Conservation (phyloP, 2,113 vertebrate genomes). For the Triplophysa dalaica region DNA sequence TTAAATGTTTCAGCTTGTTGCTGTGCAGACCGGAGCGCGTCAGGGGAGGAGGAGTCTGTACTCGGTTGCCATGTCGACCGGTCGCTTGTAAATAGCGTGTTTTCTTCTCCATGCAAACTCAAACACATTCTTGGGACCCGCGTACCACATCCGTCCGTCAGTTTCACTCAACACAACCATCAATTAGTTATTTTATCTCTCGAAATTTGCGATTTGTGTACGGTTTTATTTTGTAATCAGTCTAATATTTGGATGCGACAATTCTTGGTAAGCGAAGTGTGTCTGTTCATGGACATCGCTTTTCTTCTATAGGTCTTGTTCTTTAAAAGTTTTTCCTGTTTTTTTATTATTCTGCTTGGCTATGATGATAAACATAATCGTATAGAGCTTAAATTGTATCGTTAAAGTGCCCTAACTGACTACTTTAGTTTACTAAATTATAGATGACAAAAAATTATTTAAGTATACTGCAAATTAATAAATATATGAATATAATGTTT, state of each 20-base stretch:
- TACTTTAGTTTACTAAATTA: no score
- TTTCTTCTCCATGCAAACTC: conserved; percentile 34
- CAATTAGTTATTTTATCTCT: neutral
- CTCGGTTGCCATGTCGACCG: conserved; percentile 63
- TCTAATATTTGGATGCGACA: conserved; percentile 8
- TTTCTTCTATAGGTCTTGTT: neutral
- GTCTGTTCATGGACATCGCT: neutral
- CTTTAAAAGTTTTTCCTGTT: neutral
- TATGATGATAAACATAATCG: neutral
- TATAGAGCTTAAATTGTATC: neutral
- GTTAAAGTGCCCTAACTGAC: neutral
- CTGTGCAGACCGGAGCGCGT: conserved; percentile 23
- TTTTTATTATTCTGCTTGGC: neutral
- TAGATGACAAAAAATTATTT: no score
- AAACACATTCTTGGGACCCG: conserved; percentile 11
- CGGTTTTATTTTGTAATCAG: neutral
- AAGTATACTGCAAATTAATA: no score
- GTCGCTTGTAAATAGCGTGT: conserved; percentile 46
- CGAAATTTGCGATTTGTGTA: neutral
- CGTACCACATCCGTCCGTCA: neutral
- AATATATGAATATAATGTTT: no score
- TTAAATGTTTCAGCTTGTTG: neutral
- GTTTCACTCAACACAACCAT: neutral
- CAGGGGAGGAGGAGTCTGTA: conserved; percentile 55
- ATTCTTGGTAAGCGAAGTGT: conserved; percentile 2